phyloP scores from a whole-genome alignment of 2,797 vertebrate species.

The Pangasius macronema region DNA sequence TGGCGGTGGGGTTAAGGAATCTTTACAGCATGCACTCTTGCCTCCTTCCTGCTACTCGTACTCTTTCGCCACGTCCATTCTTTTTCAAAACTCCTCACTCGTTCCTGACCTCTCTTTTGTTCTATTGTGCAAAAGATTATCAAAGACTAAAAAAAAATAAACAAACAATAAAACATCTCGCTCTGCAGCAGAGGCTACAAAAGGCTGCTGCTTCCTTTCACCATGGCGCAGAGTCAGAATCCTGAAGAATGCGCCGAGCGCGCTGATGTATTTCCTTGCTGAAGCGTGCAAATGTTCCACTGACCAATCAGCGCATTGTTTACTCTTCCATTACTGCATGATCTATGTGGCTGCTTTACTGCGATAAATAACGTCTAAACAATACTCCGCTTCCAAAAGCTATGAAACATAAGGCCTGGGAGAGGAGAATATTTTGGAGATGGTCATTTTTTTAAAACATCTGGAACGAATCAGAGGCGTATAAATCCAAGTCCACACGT shows the following conservation, averaged over 20 bases:
- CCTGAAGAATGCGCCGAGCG: background rate
- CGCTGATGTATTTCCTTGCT: background rate
- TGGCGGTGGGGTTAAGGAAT: background rate
- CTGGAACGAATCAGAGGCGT: slow-evolving; percentile 47
- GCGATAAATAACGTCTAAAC: slow-evolving; percentile 30
- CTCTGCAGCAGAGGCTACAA: background rate
- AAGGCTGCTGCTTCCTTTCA: background rate
- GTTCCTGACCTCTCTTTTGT: slow-evolving; percentile 1
- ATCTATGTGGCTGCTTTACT: background rate
- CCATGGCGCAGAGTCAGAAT: background rate
- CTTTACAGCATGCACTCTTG: background rate
- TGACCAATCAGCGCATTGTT: slow-evolving; percentile 3
- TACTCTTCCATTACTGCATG: background rate
- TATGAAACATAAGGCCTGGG: background rate
- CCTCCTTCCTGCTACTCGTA: background rate
- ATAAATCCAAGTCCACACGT: slow-evolving; percentile 45
- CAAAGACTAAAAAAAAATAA: background rate
- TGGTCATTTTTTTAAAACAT: slow-evolving; percentile 36
- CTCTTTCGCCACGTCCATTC: background rate
- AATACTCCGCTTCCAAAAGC: background rate
- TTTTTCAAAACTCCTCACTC: background rate
- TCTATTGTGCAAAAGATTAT: slow-evolving; percentile 24
- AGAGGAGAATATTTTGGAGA: slow-evolving; percentile 26
- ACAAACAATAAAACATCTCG: background rate
- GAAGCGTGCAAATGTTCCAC: background rate